Base-by-base conservation (phyloP, 64 coral and sea anemone species). In the Actinia tenebrosa region DNA sequence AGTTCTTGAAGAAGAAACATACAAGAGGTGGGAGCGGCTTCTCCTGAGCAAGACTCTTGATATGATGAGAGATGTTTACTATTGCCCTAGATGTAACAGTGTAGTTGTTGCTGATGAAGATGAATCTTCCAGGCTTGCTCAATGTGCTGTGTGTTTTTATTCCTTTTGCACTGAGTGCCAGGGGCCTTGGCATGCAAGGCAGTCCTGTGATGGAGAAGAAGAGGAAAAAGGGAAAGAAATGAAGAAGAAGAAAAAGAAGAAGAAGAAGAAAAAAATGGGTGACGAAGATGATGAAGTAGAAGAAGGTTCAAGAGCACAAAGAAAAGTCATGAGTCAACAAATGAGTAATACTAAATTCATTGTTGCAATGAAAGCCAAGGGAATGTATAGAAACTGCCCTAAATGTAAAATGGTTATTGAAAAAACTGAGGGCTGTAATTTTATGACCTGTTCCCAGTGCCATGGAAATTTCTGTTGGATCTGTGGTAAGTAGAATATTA, bases 391-490 rank as follows among this genome's bases (percentile, higher is more conserved):
- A 87, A 80, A 85, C 22, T 99, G 96, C 78, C 96, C 96, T 16
- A 89, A 90, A 44, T 99, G 96, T 46, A 86, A 56, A 53, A 90
- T 93, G 56, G 87, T 92, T 80, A 91, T 99, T 8, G 96, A 99
- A 81, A 94, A 87, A 85, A 86, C 80, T 45, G 23, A 87, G 83
- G 96, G 96, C 23, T 99, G 96, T 89, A 88, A 99, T 64, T 92
- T 93, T 62, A 99, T 99, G 96, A 90, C 87, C 64, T 99, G 96
- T 53, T 92, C 90, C 3, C 96, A 94, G 19, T 99, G 96, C 53
- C 30, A 80, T 26, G 89, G 85, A 64, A 59, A 56, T 23, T 99
- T 99, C 46, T 99, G 96, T 60, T 99, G 93, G 90, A 69, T 20
- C 53, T 99, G 96, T 95, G 96, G 96, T 99, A 90, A 92, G 96